phyloP scores from a whole-genome alignment of 2,113 vertebrate species.

The Drymodes brunneopygia region DNA sequence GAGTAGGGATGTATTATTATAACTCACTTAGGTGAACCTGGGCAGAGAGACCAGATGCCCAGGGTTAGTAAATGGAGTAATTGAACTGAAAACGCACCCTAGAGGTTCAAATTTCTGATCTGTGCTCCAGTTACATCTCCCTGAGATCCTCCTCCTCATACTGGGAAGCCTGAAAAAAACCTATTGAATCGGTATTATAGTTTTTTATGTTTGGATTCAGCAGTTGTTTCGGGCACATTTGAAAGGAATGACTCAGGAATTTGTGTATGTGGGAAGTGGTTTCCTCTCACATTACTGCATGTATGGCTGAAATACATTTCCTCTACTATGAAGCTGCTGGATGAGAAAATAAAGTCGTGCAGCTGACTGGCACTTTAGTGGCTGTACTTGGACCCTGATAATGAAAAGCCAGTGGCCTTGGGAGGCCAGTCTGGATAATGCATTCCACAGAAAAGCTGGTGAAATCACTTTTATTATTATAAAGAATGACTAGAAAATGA shows the following conservation, averaged over 20 bases:
- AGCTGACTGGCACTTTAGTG: neutral
- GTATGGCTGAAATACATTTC: constrained; percentile 29
- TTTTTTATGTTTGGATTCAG: constrained; percentile 23
- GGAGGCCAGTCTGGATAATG: neutral
- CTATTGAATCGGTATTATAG: neutral
- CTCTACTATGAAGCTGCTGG: constrained; percentile 20
- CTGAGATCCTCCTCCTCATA: constrained; percentile 3
- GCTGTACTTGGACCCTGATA: neutral
- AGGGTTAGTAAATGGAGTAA: neutral
- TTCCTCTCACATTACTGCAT: constrained; percentile 48
- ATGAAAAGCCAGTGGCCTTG: neutral
- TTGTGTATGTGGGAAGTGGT: constrained; percentile 55
- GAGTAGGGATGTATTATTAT: neutral
- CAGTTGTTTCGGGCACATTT: constrained; percentile 25
- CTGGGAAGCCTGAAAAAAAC: constrained; percentile 9
- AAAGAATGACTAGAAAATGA: neutral
- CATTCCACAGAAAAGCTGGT: neutral
- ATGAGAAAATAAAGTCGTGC: constrained; percentile 6
- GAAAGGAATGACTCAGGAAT: constrained; percentile 53
- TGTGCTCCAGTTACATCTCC: neutral
- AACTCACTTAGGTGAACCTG: neutral
- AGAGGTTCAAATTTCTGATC: neutral
- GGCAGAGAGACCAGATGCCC: neutral
- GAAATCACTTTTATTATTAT: neutral
- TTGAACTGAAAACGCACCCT: neutral